Conservation (phyloP, 2,797 vertebrate species). For the Anguilla marmorata region DNA sequence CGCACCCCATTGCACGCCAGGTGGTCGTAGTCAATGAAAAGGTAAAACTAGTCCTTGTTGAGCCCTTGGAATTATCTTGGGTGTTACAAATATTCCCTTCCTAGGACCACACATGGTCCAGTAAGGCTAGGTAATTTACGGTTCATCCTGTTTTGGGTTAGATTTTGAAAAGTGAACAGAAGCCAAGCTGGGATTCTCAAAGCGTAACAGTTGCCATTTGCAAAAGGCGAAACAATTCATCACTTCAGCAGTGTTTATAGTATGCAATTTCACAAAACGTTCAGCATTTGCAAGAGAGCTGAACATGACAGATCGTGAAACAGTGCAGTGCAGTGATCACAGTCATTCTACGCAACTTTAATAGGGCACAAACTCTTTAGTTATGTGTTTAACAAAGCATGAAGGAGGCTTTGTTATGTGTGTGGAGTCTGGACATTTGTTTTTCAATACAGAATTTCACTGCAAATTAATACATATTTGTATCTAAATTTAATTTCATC, state of each 20-base stretch:
- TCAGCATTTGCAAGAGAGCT: background rate
- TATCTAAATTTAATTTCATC: background rate
- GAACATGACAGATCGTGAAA: background rate
- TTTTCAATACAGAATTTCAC: slow-evolving; percentile 13
- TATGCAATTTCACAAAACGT: slow-evolving; percentile 6
- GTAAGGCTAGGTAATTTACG: slow-evolving; percentile 24
- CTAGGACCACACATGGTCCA: slow-evolving; percentile 29
- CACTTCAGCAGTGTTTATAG: background rate
- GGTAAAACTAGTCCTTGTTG: slow-evolving; percentile 27
- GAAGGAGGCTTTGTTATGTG: background rate
- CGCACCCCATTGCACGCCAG: slow-evolving; percentile 12
- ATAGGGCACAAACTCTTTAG: background rate
- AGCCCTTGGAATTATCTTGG: slow-evolving; percentile 22
- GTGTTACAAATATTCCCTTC: slow-evolving; percentile 25
- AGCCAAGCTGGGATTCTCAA: background rate
- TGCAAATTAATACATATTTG: background rate
- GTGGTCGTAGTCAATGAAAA: slow-evolving; percentile 23
- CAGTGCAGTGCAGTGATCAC: background rate
- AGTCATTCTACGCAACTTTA: background rate
- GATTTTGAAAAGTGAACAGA: slow-evolving; percentile 25
- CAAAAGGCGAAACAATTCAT: background rate
- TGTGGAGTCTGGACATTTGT: background rate
- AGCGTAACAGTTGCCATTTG: slow-evolving; percentile 13
- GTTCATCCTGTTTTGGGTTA: slow-evolving; percentile 18
- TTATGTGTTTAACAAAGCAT: background rate